phyloP scores from a whole-genome alignment of 2,797 vertebrate genomes.

The Arnoldichthys spilopterus region DNA sequence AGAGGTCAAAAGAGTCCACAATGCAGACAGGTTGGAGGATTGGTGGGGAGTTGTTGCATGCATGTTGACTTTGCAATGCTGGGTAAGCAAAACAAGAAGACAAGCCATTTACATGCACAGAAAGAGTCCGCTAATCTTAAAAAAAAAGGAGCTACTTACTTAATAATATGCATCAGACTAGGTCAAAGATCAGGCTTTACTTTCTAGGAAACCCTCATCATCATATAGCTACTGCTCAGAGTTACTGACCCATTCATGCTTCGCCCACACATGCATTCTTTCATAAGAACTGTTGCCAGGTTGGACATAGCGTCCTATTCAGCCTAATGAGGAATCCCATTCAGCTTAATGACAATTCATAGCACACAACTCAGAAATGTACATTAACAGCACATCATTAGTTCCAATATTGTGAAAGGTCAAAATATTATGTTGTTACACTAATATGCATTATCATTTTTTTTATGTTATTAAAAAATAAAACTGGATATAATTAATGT shows the following conservation, averaged over 20 bases:
- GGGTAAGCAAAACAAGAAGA: not conserved
- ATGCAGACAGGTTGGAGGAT: slow-evolving; percentile 15
- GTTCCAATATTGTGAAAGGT: too few species aligned
- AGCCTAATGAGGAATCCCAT: not conserved
- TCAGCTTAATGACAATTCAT: not conserved
- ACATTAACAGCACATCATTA: too few species aligned
- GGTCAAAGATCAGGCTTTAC: slow-evolving; percentile 4
- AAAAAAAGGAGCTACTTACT: slow-evolving; percentile 1
- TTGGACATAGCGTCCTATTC: not conserved
- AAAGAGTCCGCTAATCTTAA: slow-evolving; percentile 4
- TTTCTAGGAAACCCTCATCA: not conserved
- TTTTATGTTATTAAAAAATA: too few species aligned
- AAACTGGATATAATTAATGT: too few species aligned
- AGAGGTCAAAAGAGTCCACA: slow-evolving; percentile 4
- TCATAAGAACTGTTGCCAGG: not conserved
- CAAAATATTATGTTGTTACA: too few species aligned
- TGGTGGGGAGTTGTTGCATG: slow-evolving; percentile 24
- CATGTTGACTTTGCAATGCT: not conserved
- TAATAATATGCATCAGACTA: not conserved
- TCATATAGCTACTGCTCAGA: not conserved
- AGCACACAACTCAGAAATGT: too few species aligned
- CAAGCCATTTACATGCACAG: slow-evolving; percentile 30
- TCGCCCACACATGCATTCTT: not conserved
- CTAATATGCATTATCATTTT: too few species aligned
- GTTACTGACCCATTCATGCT: not conserved